These are phyloP conservation scores for Sinella curviseta DNA, from an alignment of 1,140 invertebrate genomes.

Conservation along the genomic window DNA sequence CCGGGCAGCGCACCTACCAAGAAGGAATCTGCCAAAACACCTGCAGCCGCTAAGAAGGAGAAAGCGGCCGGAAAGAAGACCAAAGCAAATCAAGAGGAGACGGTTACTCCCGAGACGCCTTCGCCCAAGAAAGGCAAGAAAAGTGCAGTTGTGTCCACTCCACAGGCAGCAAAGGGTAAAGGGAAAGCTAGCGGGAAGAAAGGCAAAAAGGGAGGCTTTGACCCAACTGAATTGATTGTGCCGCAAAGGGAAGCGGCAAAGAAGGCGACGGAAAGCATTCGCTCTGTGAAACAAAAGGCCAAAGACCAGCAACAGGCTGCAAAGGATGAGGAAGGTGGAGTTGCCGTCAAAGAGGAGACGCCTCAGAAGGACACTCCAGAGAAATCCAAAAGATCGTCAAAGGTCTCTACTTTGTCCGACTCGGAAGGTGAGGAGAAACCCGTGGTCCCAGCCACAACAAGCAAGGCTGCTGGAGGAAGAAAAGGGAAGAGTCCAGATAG, in stretches of 20 bases:
- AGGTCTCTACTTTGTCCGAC: background rate
- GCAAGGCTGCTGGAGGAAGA: slow-evolving; percentile 49
- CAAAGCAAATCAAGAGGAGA: slow-evolving; percentile 51
- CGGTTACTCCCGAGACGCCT: no score
- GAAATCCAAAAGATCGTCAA: slow-evolving; percentile 49
- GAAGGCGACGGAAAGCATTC: slow-evolving; percentile 84
- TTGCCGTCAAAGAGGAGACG: background rate
- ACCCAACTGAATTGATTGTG: slow-evolving; percentile 78
- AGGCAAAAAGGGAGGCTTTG: slow-evolving; percentile 57
- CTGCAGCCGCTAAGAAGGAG: slow-evolving; percentile 37
- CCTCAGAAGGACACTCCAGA: background rate
- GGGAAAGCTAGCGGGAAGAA: slow-evolving; percentile 56
- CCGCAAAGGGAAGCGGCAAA: slow-evolving; percentile 86
- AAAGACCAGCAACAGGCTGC: slow-evolving; percentile 33
- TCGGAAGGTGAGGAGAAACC: slow-evolving; percentile 46
- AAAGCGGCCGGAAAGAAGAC: slow-evolving; percentile 49
- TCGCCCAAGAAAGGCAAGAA: slow-evolving; percentile 52
- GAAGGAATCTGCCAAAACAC: slow-evolving; percentile 36
- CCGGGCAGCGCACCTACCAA: slow-evolving; percentile 76
- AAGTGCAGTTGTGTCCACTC: slow-evolving; percentile 11
- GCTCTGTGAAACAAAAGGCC: slow-evolving; percentile 51
- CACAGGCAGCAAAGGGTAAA: slow-evolving; percentile 54
- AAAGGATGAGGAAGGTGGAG: background rate
- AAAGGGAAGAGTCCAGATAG: slow-evolving; percentile 33
- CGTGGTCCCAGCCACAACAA: slow-evolving; percentile 54